Percentiles rank a stretch among this genome's conserved stretches.
These are phyloP conservation scores for Zootoca vivipara DNA, from an alignment of 2,113 vertebrate species.

Conservation along the genomic window DNA sequence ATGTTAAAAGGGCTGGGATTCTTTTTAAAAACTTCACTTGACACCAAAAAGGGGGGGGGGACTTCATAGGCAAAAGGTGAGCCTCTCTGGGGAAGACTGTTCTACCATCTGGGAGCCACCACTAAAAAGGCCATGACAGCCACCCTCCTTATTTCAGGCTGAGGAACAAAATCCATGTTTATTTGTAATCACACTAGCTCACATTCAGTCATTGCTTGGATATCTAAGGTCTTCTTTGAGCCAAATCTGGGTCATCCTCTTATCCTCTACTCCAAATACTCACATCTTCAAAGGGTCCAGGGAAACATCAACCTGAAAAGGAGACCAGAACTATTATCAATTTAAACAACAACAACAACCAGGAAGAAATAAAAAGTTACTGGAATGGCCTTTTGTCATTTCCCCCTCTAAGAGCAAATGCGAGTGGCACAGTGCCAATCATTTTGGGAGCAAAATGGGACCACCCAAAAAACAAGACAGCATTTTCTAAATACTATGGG, in stretches of 20 bases:
- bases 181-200: too few relatives aligned
- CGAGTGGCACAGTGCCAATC: neutral
- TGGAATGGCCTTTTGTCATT: neutral
- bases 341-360: too few relatives aligned
- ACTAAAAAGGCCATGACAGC: too few relatives aligned
- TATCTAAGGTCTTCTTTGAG: neutral
- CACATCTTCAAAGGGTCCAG: neutral
- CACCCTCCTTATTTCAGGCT: too few relatives aligned
- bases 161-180: too few relatives aligned
- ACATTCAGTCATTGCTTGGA: neutral
- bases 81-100: too few relatives aligned
- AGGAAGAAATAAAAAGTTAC: neutral
- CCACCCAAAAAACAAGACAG: neutral
- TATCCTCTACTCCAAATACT: neutral
- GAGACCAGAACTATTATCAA: neutral
- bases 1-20: too few relatives aligned
- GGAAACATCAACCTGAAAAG: neutral
- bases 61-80: too few relatives aligned
- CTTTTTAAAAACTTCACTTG: too few relatives aligned
- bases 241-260: neutral
- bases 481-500: neutral
- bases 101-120: too few relatives aligned
- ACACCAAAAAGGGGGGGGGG: too few relatives aligned
- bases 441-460: neutral
- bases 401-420: neutral